These are phyloP conservation scores for Ptyas mucosa DNA, from an alignment of 2,113 vertebrate species.

Conservation along the genomic window DNA sequence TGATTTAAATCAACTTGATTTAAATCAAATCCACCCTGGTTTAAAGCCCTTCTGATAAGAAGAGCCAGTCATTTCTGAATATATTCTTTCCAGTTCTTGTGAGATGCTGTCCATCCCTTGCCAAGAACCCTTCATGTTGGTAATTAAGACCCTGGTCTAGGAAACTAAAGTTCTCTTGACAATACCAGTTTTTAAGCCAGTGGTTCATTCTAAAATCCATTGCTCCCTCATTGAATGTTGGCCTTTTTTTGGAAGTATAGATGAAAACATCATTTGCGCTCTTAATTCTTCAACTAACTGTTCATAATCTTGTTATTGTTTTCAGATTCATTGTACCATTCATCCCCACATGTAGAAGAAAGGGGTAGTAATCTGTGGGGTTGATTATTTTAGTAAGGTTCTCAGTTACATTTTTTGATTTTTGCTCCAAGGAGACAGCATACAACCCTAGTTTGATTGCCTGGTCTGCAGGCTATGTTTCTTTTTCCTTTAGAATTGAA, in stretches of 20 bases:
- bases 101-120: too few species aligned
- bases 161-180: neutral
- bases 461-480: neutral
- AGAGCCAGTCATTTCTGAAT: too few species aligned
- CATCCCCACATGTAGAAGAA: neutral
- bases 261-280: neutral
- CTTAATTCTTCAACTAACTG: neutral
- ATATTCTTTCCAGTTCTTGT: too few species aligned
- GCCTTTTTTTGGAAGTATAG: neutral
- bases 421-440: neutral
- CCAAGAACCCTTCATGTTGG: neutral
- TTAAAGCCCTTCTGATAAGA: too few species aligned
- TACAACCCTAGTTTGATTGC: neutral
- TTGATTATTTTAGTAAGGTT: neutral
- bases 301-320: neutral
- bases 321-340: neutral
- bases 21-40: too few species aligned
- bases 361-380: neutral
- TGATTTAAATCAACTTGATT: too few species aligned
- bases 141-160: neutral
- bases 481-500: neutral
- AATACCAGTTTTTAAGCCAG: neutral
- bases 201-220: neutral
- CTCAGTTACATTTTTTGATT: neutral
- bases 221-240: neutral